A percentile compares a stretch with the other conserved stretches of the same genome.
phyloP scores from a whole-genome alignment of 2,113 vertebrate species.

The Coptodon bakossiorum region DNA sequence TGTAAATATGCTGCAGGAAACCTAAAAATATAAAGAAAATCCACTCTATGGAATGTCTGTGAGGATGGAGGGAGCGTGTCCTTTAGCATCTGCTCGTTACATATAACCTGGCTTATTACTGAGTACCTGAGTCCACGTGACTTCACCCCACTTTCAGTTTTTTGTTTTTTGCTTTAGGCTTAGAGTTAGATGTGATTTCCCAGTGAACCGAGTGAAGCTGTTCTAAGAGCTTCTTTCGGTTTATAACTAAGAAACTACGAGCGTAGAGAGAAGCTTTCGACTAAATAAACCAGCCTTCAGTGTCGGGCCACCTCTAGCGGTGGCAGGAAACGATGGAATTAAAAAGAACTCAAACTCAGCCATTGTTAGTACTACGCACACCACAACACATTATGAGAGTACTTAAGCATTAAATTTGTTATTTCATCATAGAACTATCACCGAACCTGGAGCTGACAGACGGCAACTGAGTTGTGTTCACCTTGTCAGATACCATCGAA shows the following conservation, averaged over 20 bases:
- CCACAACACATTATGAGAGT: conserved; percentile 19
- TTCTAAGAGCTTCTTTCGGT: neutral
- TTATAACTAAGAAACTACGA: neutral
- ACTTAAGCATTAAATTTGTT: conserved; percentile 28
- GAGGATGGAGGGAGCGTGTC: neutral
- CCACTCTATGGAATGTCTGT: neutral
- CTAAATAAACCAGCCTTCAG: conserved; percentile 5
- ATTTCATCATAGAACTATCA: conserved; percentile 1
- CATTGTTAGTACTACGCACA: conserved; percentile 42
- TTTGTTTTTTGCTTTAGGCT: neutral
- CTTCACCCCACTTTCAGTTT: neutral
- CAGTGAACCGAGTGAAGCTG: neutral
- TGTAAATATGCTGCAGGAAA: neutral
- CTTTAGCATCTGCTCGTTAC: neutral
- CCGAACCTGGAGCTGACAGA: neutral
- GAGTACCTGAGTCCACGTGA: conserved; percentile 29
- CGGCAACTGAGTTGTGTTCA: neutral
- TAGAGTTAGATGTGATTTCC: neutral
- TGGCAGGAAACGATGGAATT: neutral
- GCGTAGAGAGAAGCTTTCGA: neutral
- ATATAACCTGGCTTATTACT: neutral
- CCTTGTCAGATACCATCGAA: neutral
- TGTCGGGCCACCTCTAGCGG: neutral
- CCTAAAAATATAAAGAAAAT: neutral
- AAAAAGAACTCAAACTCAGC: neutral